Conservation (phyloP, 2,888 invertebrate species). For the Rhyacophila evoluta region DNA sequence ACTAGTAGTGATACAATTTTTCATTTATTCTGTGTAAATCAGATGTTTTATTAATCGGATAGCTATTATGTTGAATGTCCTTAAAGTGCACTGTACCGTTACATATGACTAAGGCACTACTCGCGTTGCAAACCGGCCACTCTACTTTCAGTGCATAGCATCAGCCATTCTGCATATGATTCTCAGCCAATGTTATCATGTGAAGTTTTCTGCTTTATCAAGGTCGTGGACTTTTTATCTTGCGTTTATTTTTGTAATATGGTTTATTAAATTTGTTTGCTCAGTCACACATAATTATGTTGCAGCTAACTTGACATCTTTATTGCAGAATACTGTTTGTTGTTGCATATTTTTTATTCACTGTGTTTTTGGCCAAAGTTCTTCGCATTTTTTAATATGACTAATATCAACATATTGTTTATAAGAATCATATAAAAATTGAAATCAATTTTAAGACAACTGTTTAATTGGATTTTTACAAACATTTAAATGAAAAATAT, state of each 20-base stretch:
- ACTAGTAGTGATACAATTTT: background rate
- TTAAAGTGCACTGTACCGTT: conserved; percentile 3
- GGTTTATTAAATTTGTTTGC: background rate
- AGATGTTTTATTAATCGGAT: background rate
- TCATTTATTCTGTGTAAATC: background rate
- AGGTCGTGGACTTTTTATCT: conserved; percentile 30
- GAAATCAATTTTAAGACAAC: too few species aligned
- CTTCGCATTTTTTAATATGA: too few species aligned
- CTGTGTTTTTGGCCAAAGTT: too few species aligned
- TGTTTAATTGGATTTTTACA: too few species aligned
- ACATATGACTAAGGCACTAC: background rate
- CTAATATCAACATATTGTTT: too few species aligned
- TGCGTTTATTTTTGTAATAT: background rate
- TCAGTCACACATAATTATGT: background rate
- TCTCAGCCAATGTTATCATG: background rate
- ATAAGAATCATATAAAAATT: too few species aligned
- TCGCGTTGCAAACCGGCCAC: background rate
- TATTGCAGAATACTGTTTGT: background rate
- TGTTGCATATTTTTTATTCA: too few species aligned
- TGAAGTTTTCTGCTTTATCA: conserved; percentile 10
- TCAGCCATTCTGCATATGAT: background rate
- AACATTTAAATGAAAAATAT: too few species aligned
- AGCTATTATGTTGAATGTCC: background rate
- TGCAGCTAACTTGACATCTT: background rate
- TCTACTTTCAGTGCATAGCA: too few species aligned